Percentiles rank a stretch among this genome's conserved stretches.
phyloP scores from a whole-genome alignment of 2,113 vertebrate genomes.

The Platysternon megacephalum region DNA sequence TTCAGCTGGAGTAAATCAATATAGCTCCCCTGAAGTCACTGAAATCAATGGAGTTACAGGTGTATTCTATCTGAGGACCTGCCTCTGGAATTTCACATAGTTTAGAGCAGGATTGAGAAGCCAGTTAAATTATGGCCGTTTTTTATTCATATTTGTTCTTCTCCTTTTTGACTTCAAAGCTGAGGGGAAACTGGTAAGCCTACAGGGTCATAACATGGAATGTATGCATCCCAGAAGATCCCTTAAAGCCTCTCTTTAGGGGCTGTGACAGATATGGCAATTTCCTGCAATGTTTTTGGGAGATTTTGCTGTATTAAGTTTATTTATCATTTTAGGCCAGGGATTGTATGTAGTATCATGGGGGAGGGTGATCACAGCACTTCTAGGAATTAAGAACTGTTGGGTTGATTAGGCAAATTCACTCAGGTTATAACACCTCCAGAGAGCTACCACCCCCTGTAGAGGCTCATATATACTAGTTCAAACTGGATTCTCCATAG shows the following conservation, averaged over 20 bases:
- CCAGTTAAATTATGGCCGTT: not conserved
- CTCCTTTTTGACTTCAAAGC: not conserved
- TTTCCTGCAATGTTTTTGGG: not conserved
- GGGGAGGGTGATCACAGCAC: not conserved
- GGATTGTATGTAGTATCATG: too few relatives aligned
- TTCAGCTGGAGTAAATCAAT: not conserved
- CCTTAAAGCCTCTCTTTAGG: not conserved
- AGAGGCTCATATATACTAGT: not conserved
- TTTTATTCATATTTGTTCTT: not conserved
- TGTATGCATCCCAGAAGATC: not conserved
- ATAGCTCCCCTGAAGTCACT: not conserved
- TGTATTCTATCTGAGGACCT: not conserved
- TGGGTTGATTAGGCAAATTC: not conserved
- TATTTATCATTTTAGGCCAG: not conserved
- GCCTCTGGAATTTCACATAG: not conserved
- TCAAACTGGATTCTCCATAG: not conserved
- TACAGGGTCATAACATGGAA: not conserved
- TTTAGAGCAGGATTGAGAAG: not conserved
- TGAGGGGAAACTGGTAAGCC: not conserved
- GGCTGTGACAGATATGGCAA: not conserved
- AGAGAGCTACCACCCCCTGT: not conserved
- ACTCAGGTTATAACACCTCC: not conserved
- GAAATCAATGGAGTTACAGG: not conserved
- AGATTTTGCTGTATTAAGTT: not conserved
- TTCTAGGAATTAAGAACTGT: not conserved